Evolutionary conservation across 2,113 vertebrate genomes (phyloP), one percentile per base, ranked within the genome.

Genomic region (Tetrao urogallus): DNA sequence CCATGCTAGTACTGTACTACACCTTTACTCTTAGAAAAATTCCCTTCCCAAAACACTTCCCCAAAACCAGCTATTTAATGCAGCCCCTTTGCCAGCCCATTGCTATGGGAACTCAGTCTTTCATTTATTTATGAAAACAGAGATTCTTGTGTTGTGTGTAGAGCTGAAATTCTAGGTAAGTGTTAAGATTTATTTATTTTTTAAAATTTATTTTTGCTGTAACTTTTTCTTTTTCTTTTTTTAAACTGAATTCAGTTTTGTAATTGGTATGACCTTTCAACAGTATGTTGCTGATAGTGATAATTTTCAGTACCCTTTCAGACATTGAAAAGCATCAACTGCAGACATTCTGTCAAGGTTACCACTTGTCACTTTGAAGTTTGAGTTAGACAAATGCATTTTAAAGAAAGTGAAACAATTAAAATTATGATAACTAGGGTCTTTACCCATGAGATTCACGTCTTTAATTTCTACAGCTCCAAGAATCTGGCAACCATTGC

Each of bases 21-120:
- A 97, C 94, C 97, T 98, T 97, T 97, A 94, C 42, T 86, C 69
- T 92, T 60, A 83, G 97, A 96, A 97, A 97, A 97, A 97, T 94
- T 97, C 98, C 97, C 97, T 97, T 88, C 64, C 65, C 94, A 66
- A 84, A 86, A 92, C 65, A 98, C 98, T 98, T 98, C 98, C 98
- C 96, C 94, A 98, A 98, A 98, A 96, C 64, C 89, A 95, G 86
- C 96, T 98, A 98, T 96, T 97, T 98, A 98, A 97, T 94, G 91
- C 96, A 90, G 69, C 86, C 91, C 66, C 79, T 94, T 85, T 94
- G 94, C 91, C 91, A 96, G 93, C 54, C 75, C 87, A 75, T 65
- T 91, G 79, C 91, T 95, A 76, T 86, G 90, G 82, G 86, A 93
- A 78, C 86, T 64, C 67, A 86, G 71, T 85, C 86, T 66, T 89